These are phyloP conservation scores for Acanthochromis polyacanthus DNA, from an alignment of 2,113 vertebrate genomes.

Conservation along the genomic window DNA sequence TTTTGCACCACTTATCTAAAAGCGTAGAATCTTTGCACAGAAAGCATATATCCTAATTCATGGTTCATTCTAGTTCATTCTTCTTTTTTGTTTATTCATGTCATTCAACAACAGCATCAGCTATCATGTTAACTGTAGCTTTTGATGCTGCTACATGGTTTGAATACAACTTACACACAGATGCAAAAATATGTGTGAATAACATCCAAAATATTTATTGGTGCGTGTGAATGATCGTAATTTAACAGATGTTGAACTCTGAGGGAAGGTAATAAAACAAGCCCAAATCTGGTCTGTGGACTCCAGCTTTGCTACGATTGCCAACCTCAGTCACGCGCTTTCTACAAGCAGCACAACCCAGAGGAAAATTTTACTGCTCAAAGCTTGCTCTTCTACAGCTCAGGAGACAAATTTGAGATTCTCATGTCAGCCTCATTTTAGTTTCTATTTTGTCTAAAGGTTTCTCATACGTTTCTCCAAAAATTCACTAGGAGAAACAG, in stretches of 20 bases:
- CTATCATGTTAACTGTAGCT: background rate
- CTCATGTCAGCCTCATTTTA: too few relatives aligned
- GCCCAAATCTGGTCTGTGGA: conserved; percentile 66
- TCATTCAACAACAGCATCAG: background rate
- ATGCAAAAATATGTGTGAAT: conserved; percentile 45
- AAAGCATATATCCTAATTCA: background rate
- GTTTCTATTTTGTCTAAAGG: too few relatives aligned
- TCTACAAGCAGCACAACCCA: conserved; percentile 38
- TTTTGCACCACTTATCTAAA: too few relatives aligned
- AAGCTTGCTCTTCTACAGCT: too few relatives aligned
- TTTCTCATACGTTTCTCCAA: too few relatives aligned
- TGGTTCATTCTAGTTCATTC: too few relatives aligned
- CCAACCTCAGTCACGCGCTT: conserved; percentile 78
- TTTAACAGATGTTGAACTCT: conserved; percentile 75
- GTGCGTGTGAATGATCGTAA: conserved; percentile 63
- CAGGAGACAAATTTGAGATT: too few relatives aligned
- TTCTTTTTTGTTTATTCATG: background rate
- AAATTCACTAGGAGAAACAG: too few relatives aligned
- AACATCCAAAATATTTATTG: conserved; percentile 60
- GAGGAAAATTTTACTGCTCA: too few relatives aligned
- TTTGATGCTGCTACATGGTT: conserved; percentile 6
- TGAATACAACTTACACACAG: conserved; percentile 5
- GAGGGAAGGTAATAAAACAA: conserved; percentile 74
- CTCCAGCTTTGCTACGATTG: conserved; percentile 50
- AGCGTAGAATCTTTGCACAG: background rate